These are phyloP conservation scores for Entomyzon cyanotis DNA, from an alignment of 2,113 vertebrate species.

Conservation along the genomic window DNA sequence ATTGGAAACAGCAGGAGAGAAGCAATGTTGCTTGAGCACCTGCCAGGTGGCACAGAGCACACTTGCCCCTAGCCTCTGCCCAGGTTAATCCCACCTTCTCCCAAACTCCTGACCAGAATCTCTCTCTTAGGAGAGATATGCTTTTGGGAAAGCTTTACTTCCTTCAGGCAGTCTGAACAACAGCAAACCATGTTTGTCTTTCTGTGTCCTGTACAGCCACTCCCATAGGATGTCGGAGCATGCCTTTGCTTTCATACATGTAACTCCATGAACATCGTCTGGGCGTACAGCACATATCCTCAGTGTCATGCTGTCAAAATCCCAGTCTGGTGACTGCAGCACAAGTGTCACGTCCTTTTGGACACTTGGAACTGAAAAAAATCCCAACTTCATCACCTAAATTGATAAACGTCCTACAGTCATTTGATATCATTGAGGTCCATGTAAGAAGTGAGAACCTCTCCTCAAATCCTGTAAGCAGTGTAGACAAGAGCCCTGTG, in stretches of 20 bases:
- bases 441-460: not conserved
- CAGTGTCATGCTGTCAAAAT: not conserved
- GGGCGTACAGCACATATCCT: not conserved
- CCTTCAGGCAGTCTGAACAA: not conserved
- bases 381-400: accelerated
- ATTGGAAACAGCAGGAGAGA: not conserved
- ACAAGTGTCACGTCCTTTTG: not conserved
- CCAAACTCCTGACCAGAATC: not conserved
- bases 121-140: not conserved
- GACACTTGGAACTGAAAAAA: not conserved
- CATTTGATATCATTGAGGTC: not conserved
- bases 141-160: not conserved
- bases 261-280: accelerated
- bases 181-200: not conserved
- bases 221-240: not conserved
- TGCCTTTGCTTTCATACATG: not conserved
- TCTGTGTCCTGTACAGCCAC: not conserved
- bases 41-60: not conserved
- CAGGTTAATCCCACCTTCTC: not conserved
- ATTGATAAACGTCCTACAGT: not conserved
- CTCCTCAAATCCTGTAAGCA: not conserved
- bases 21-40: not conserved
- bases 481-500: not conserved
- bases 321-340: not conserved
- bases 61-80: not conserved